Conservation (phyloP, 1,140 invertebrate species). For the Heliconius hermathena region DNA sequence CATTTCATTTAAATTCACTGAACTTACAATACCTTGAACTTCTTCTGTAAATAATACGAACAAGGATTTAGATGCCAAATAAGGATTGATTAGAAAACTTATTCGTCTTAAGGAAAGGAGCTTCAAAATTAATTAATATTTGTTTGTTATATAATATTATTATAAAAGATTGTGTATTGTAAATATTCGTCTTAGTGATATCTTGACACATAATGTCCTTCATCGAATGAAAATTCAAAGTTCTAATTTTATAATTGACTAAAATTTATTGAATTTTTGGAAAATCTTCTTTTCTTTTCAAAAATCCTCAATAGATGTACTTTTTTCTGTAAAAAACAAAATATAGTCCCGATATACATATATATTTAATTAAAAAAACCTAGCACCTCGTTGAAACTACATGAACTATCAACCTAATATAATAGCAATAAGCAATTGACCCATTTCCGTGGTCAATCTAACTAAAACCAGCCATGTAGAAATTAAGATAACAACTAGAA, state of each 20-base stretch:
- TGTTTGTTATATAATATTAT: background rate
- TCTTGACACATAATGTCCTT: no score
- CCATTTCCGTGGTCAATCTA: background rate
- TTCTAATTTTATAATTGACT: no score
- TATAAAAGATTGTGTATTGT: background rate
- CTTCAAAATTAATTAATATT: background rate
- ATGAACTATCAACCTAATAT: background rate
- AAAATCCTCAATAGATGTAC: no score
- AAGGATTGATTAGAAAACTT: slow-evolving; percentile 7
- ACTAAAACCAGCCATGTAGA: slow-evolving; percentile 10
- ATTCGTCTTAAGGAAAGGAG: background rate
- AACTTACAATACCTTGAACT: slow-evolving; percentile 3
- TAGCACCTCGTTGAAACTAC: background rate
- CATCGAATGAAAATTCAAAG: no score
- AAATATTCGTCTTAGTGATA: no score
- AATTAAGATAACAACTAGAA: slow-evolving; percentile 6
- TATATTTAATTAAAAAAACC: background rate
- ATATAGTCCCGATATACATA: no score
- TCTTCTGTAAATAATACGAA: background rate
- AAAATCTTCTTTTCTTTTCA: no score
- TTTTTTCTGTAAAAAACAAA: no score
- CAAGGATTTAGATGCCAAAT: slow-evolving; percentile 4
- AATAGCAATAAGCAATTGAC: slow-evolving; percentile 4
- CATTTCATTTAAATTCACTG: background rate
- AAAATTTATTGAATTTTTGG: no score